phyloP scores from a whole-genome alignment of 2,113 vertebrate species.

The Siniperca knerii region DNA sequence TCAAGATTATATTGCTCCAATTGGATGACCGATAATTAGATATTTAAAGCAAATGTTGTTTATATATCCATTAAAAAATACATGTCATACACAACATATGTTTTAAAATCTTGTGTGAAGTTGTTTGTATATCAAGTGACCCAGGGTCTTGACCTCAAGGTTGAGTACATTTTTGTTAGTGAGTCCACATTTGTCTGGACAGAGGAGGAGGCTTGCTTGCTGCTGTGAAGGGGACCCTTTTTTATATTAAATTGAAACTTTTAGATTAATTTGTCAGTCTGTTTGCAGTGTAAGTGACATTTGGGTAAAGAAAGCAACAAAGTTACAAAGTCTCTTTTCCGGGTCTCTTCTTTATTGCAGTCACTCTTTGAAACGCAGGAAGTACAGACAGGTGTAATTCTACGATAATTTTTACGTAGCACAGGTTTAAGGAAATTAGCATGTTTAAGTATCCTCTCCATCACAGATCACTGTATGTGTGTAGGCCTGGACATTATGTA shows the following conservation, averaged over 20 bases:
- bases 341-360: background rate
- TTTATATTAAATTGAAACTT: background rate
- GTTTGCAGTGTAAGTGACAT: background rate
- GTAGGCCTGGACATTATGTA: slow-evolving; percentile 1
- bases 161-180: background rate
- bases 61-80: background rate
- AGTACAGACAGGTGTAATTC: background rate
- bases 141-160: background rate
- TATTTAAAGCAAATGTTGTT: background rate
- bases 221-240: background rate
- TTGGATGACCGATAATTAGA: background rate
- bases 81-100: background rate
- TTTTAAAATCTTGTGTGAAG: background rate
- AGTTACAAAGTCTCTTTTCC: background rate
- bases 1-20: background rate
- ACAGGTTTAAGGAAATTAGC: background rate
- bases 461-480: background rate
- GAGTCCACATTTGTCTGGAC: background rate
- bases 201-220: background rate
- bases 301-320: background rate
- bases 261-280: background rate
- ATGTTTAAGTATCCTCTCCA: background rate
- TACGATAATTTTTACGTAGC: background rate
- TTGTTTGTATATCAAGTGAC: no score
- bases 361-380: background rate